Evolutionary conservation across 2,113 vertebrate species (phyloP).

Genomic region (Gasterosteus nipponicus): DNA sequence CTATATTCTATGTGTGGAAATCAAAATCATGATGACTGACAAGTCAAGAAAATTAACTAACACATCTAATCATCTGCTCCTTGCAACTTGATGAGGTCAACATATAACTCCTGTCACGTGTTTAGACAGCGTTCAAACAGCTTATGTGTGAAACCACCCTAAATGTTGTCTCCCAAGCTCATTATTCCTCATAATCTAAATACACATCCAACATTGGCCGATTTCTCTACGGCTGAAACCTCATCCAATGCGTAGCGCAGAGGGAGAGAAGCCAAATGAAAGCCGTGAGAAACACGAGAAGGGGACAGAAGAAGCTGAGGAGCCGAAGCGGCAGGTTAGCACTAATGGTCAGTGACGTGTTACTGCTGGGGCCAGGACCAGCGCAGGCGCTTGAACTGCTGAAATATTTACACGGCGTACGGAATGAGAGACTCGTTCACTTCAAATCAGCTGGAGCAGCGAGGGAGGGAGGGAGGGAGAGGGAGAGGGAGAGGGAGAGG

Average conservation of each 20-base stretch:
- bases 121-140: not conserved
- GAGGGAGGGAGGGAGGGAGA: conserved; percentile 47
- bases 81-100: not conserved
- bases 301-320: conserved; percentile 32
- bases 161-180: not conserved
- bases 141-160: too few species aligned
- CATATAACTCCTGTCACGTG: not conserved
- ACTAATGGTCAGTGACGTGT: conserved; percentile 81
- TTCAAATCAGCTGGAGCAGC: conserved; percentile 69
- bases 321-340: conserved; percentile 73
- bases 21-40: not conserved
- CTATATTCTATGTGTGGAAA: not conserved
- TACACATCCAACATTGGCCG: not conserved
- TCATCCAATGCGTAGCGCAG: not conserved
- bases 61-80: not conserved
- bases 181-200: not conserved
- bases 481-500: conserved; percentile 6
- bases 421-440: conserved; percentile 72
- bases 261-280: not conserved
- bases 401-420: conserved; percentile 80
- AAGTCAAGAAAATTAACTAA: not conserved
- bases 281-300: conserved; percentile 44
- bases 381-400: conserved; percentile 64
- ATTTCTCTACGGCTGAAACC: not conserved
- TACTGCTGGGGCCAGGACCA: conserved; percentile 64